phyloP scores from a whole-genome alignment of 35 echinoderm and acorn worm species.

The Stichopus chloronotus region DNA sequence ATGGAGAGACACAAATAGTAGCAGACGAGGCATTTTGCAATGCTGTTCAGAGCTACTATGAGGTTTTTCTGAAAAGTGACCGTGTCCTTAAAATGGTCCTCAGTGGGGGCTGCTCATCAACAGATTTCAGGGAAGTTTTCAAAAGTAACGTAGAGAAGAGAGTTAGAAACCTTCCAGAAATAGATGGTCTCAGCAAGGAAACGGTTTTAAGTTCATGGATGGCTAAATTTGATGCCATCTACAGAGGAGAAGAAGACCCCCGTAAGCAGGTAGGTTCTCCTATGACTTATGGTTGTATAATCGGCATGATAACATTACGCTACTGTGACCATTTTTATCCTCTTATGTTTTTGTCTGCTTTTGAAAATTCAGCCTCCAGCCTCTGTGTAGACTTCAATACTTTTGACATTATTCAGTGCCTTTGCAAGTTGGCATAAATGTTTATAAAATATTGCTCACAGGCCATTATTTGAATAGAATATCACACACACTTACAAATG shows the following conservation, averaged over 20 bases:
- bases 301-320: too few species aligned
- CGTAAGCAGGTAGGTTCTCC: constrained; percentile 68
- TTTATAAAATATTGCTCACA: too few species aligned
- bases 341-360: neutral
- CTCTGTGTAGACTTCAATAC: too few species aligned
- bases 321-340: neutral
- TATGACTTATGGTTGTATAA: neutral
- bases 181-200: constrained; percentile 98
- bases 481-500: too few species aligned
- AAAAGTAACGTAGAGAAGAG: constrained; percentile 98
- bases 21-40: constrained; percentile 99
- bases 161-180: constrained; percentile 94
- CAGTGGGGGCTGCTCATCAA: constrained; percentile 94
- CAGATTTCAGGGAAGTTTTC: constrained; percentile 96
- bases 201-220: constrained; percentile 99
- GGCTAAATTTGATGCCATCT: constrained; percentile 99
- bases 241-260: constrained; percentile 96
- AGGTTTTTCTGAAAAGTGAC: constrained; percentile 98
- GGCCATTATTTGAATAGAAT: too few species aligned
- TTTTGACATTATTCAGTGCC: too few species aligned
- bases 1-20: constrained; percentile 98
- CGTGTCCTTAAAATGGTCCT: constrained; percentile 96
- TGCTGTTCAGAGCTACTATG: constrained; percentile 96
- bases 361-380: too few species aligned
- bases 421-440: too few species aligned